Percentiles rank a stretch among this genome's conserved stretches.
Conservation (phyloP, 2,113 vertebrate species). For the Chionodraco myersi region DNA sequence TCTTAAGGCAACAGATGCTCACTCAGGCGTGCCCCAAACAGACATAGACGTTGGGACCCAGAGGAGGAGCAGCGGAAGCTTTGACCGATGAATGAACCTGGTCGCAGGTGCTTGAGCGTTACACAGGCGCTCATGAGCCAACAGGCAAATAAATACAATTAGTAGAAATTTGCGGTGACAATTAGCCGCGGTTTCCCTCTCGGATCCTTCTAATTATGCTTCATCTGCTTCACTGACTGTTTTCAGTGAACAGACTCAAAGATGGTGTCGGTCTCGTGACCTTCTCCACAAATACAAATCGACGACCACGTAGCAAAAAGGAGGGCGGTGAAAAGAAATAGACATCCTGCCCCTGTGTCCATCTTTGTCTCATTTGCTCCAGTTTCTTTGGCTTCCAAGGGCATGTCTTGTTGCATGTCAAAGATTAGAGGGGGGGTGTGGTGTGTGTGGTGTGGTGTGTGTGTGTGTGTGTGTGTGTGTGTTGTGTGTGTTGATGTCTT, state of each 20-base stretch:
- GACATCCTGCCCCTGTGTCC: constrained; percentile 23
- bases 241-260: neutral
- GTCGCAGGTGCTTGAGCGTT: constrained; percentile 42
- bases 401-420: constrained; percentile 42
- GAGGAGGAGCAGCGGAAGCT: constrained; percentile 36
- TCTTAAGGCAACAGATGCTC: constrained; percentile 6
- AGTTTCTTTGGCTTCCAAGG: constrained; percentile 53
- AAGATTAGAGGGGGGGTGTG: constrained; percentile 41
- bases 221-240: neutral
- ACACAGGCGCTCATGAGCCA: constrained; percentile 33
- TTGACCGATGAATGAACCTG: constrained; percentile 58
- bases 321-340: constrained; percentile 23
- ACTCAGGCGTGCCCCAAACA: constrained; percentile 27
- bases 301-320: constrained; percentile 41
- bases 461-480: constrained; percentile 5
- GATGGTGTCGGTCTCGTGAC: neutral
- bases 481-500: constrained; percentile 51
- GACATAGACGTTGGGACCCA: constrained; percentile 33
- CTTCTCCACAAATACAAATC: constrained; percentile 17
- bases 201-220: neutral
- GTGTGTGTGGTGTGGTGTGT: constrained; percentile 15
- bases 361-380: constrained; percentile 58
- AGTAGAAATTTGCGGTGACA: constrained; percentile 39
- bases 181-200: constrained; percentile 43
- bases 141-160: constrained; percentile 51